Conservation (phyloP, 2,797 vertebrate genomes). For the Vipera ursinii region DNA sequence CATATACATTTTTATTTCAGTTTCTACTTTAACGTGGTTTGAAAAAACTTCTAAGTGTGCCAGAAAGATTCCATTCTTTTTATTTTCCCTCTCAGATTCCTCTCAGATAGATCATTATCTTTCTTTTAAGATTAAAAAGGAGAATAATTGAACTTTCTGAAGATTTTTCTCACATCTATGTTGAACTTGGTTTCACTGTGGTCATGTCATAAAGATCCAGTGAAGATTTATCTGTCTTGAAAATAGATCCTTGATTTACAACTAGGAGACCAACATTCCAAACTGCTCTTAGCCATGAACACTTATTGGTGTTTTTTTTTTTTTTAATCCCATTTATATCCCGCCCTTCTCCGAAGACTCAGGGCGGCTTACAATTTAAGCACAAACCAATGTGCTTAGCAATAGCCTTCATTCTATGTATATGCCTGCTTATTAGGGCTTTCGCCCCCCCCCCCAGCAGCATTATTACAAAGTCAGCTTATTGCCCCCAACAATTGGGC, state of each 20-base stretch:
- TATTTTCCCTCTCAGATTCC: not conserved
- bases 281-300: not conserved
- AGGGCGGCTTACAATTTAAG: too few species aligned
- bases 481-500: not conserved
- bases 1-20: not conserved
- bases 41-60: not conserved
- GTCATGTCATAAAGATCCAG: not conserved
- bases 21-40: constrained; percentile 4
- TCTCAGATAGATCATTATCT: not conserved
- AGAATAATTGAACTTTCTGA: not conserved
- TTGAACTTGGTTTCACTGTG: not conserved
- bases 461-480: too few species aligned
- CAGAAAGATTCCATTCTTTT: not conserved
- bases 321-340: too few species aligned
- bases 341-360: too few species aligned
- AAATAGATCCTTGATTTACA: not conserved
- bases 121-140: not conserved
- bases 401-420: too few species aligned
- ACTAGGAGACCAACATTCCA: not conserved
- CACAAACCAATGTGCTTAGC: too few species aligned
- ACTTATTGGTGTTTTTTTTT: not conserved
- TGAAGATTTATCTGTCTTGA: not conserved
- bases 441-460: too few species aligned
- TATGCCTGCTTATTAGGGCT: too few species aligned
- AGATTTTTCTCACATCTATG: not conserved